Conservation (phyloP, 2,888 invertebrate species). For the Cephus spinipes region DNA sequence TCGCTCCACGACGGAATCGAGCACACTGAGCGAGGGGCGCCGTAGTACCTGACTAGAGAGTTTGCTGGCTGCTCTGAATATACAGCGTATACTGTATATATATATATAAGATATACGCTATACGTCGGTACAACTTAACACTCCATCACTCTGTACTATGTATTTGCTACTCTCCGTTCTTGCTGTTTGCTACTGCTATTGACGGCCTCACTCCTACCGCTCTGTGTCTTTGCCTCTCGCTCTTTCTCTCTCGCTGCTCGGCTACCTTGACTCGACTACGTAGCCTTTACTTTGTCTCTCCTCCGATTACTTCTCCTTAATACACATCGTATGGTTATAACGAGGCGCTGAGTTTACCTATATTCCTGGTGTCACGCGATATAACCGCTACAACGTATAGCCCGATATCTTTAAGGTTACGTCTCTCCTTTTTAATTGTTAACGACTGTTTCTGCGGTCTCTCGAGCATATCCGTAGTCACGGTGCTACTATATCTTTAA, state of each 20-base stretch:
- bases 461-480: neutral
- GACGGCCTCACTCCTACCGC: neutral
- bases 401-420: neutral
- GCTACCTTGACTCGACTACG: neutral
- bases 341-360: neutral
- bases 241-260: constrained; percentile 8
- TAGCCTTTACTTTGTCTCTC: neutral
- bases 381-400: neutral
- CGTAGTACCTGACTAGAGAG: neutral
- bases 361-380: neutral
- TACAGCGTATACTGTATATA: neutral
- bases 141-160: neutral
- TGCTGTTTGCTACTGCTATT: neutral
- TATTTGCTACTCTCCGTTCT: neutral
- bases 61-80: neutral
- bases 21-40: neutral
- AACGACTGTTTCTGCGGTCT: neutral
- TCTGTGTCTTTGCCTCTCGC: constrained; percentile 18
- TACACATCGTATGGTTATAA: neutral
- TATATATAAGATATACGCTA: neutral
- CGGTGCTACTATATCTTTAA: neutral
- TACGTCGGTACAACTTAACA: neutral
- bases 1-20: neutral
- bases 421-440: neutral
- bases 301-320: neutral